phyloP scores from a whole-genome alignment of 2,797 vertebrate genomes.

The Crenichthys baileyi region DNA sequence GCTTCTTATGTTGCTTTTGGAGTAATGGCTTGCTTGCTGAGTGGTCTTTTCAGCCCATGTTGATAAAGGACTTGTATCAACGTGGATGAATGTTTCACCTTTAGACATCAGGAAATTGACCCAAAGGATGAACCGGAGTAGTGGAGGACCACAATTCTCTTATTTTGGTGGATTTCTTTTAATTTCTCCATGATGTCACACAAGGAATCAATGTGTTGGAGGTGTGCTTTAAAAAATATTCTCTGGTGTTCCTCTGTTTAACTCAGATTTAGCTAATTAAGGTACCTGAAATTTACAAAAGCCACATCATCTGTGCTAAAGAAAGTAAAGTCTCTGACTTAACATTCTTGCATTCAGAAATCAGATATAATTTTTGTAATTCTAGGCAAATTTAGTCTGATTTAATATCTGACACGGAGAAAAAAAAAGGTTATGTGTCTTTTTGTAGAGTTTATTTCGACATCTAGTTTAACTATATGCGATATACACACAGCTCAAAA shows the following conservation, averaged over 20 bases:
- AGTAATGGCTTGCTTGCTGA: background rate
- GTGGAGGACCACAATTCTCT: background rate
- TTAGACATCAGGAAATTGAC: background rate
- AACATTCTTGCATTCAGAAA: background rate
- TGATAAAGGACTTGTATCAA: too few relatives aligned
- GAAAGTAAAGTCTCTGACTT: background rate
- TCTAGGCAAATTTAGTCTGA: background rate
- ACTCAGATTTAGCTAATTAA: background rate
- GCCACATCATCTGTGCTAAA: background rate
- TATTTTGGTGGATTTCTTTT: background rate
- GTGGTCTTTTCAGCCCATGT: background rate
- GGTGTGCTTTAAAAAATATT: background rate
- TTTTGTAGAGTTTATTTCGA: background rate
- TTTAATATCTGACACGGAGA: background rate
- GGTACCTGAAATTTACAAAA: background rate
- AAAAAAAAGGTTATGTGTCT: too few relatives aligned
- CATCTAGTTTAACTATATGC: background rate
- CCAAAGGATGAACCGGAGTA: background rate
- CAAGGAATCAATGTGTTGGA: background rate
- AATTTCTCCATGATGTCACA: background rate
- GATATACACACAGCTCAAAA: background rate
- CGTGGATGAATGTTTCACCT: background rate
- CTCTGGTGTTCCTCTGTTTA: background rate
- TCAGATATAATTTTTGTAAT: background rate
- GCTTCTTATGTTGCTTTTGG: background rate